A percentile compares a stretch with the other conserved stretches of the same genome.
phyloP scores from a whole-genome alignment of 2,113 vertebrate species.

The Paramisgurnus dabryanus region DNA sequence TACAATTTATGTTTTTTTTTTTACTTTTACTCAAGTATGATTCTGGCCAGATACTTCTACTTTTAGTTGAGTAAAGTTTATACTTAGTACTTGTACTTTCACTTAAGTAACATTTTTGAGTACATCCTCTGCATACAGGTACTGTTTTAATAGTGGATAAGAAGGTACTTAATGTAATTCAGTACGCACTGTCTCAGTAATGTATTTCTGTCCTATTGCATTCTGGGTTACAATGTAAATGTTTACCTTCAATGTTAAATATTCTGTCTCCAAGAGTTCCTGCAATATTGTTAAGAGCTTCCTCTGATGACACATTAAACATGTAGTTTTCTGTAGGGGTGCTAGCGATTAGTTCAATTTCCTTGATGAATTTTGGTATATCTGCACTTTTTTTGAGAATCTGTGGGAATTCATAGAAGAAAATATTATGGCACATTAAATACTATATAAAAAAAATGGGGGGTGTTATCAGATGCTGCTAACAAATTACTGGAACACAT shows the following conservation, averaged over 20 bases:
- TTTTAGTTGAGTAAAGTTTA: no score
- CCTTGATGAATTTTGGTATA: slow-evolving; percentile 85
- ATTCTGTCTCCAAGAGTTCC: slow-evolving; percentile 89
- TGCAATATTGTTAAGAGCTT: slow-evolving; percentile 85
- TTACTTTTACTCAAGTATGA: no score
- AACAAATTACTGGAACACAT: background rate
- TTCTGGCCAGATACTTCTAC: no score
- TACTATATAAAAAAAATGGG: background rate
- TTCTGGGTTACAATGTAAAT: background rate
- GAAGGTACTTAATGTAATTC: no score
- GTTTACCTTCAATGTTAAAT: slow-evolving; percentile 95
- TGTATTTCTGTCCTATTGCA: background rate
- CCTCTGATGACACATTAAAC: slow-evolving; percentile 92
- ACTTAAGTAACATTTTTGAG: no score
- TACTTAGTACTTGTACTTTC: no score
- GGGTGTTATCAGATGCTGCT: no score
- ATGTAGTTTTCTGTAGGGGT: slow-evolving; percentile 85
- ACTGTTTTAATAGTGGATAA: no score
- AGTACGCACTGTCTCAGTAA: no score
- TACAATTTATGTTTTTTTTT: no score
- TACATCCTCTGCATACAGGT: no score
- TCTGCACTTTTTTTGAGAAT: slow-evolving; percentile 87
- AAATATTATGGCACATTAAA: background rate
- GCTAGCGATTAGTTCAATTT: slow-evolving; percentile 95
- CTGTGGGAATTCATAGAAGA: slow-evolving; percentile 61